A percentile compares a stretch with the other conserved stretches of the same genome.
Evolutionary conservation across 1,140 invertebrate genomes (phyloP).

Genomic region (Drosophila nikananu): DNA sequence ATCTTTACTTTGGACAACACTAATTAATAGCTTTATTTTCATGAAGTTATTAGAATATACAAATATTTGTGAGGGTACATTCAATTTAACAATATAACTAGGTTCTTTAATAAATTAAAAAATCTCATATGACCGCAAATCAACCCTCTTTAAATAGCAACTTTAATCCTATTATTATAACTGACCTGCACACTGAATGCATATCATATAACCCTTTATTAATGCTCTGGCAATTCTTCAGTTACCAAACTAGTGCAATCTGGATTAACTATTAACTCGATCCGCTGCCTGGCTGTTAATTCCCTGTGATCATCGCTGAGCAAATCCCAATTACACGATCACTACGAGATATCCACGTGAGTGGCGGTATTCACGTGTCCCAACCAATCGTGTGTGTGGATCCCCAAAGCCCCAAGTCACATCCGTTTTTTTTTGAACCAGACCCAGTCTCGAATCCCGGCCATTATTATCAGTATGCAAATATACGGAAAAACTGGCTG

Average conservation of each 20-base stretch:
- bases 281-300: background rate
- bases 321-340: conserved; percentile 56
- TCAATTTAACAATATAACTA: too few species aligned
- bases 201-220: background rate
- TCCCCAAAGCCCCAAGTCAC: conserved; percentile 7
- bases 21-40: too few species aligned
- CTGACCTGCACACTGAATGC: conserved; percentile 8
- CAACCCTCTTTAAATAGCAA: background rate
- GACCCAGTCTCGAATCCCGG: conserved; percentile 26
- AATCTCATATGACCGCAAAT: too few species aligned
- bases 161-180: background rate
- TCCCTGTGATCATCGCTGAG: conserved; percentile 38
- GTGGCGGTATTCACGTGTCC: conserved; percentile 53
- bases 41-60: too few species aligned
- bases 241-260: background rate
- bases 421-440: conserved; percentile 20
- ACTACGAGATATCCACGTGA: conserved; percentile 56
- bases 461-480: conserved; percentile 39
- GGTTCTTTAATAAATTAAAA: background rate
- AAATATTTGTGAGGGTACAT: too few species aligned
- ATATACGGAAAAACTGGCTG: conserved; percentile 19
- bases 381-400: conserved; percentile 44
- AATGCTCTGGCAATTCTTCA: background rate
- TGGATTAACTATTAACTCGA: background rate
- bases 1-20: too few species aligned